These are phyloP conservation scores for Bergia puertoricense DNA, from an alignment of 92 coral and sea anemone genomes.

Conservation along the genomic window DNA sequence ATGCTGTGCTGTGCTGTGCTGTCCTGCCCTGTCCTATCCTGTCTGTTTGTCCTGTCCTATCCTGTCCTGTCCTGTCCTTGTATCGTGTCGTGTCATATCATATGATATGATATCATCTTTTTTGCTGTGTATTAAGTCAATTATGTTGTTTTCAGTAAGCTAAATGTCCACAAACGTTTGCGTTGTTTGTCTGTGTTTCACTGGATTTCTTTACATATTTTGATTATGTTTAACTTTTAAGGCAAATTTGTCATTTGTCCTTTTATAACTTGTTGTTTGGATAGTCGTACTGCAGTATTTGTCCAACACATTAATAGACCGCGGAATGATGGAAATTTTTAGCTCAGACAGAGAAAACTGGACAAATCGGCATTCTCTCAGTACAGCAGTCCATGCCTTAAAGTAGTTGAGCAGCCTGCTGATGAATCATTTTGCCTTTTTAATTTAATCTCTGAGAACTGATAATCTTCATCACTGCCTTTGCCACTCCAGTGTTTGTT, in stretches of 20 bases:
- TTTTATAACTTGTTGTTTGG: constrained; percentile 35
- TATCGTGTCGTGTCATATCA: too few species aligned
- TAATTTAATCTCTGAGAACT: constrained; percentile 48
- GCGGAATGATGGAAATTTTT: constrained; percentile 55
- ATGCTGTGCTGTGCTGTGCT: too few species aligned
- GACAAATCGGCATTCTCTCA: constrained; percentile 63
- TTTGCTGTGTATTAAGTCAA: too few species aligned
- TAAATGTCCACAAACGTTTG: neutral
- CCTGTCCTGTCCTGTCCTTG: too few species aligned
- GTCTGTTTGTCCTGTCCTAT: too few species aligned
- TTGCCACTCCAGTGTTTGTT: constrained; percentile 67
- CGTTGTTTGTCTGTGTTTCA: neutral
- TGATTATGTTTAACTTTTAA: constrained; percentile 49
- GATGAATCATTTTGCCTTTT: constrained; percentile 39
- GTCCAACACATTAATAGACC: constrained; percentile 78
- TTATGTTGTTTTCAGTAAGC: too few species aligned
- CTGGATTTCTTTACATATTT: neutral
- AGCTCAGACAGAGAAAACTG: constrained; percentile 57
- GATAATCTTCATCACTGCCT: constrained; percentile 34
- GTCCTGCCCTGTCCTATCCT: too few species aligned
- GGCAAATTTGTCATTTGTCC: constrained; percentile 59
- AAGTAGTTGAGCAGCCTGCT: constrained; percentile 52
- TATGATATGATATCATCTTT: too few species aligned
- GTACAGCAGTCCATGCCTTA: constrained; percentile 78
- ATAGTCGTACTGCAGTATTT: constrained; percentile 70